Base-by-base conservation (phyloP, 1,140 invertebrate species). In the Leptinotarsa defecta region DNA sequence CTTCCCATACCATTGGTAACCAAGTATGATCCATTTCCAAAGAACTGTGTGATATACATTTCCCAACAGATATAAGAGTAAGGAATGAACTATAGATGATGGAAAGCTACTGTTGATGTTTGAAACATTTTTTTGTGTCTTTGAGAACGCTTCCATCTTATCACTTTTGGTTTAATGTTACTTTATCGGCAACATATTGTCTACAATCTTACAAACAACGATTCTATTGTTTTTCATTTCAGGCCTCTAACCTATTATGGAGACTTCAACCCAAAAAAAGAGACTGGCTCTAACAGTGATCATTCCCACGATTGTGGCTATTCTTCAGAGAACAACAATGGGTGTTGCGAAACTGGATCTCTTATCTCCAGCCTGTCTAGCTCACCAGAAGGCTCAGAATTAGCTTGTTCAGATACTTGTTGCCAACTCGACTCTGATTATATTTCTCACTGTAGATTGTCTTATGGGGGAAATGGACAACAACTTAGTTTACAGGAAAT, bases 301-400 rank as follows among this genome's bases (percentile, higher is more conserved):
- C 90, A 90, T 80, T 92, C 91, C n/a, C 92, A 93, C 83, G 94
- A 96, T 84, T 94, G 92, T 83, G 94, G 94, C 48, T 95, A 95
- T 83, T 93, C 92, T 22, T 95, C 93, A 13, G 93, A 93, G 76
- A 91, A 91, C 78, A 93, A 92, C 81, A 91, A 92, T 75, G 91
- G 91, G 27, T 90, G 89, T 81, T 90, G 88, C 82, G 90, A 90
- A 79, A 89, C 88, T 22, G 85, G 87, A 49, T 90, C 89, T 22
- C 87, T 89, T 49, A 91, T 90, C 74, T 92, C 91, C 22, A 94
- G 93, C 77, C 86, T 91, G 48, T 90, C 91, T 65, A 94, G 92
- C 82, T 93, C 93, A 13, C 93, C 94, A 0, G 94, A 94, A 81
- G 94, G 94, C 24, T 95, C 94, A 0, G 94, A 95, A 84, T 90